phyloP scores from a whole-genome alignment of 2,797 vertebrate genomes.

The Chiroxiphia lanceolata region DNA sequence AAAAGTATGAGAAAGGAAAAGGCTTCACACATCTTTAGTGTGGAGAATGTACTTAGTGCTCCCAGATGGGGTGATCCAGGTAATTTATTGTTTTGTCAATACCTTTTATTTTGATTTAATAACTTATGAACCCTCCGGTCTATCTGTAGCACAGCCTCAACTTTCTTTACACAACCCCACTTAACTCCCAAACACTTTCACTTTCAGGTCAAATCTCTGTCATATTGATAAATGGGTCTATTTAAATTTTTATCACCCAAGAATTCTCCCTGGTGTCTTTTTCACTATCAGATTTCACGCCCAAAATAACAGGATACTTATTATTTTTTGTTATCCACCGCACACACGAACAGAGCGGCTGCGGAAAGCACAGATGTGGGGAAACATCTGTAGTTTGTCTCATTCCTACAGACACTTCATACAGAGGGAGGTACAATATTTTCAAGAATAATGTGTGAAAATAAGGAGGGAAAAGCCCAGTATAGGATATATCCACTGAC shows the following conservation, averaged over 20 bases:
- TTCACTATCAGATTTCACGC: conserved; percentile 60
- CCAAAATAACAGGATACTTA: conserved; percentile 55
- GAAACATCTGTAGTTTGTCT: not conserved
- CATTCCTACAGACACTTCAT: not conserved
- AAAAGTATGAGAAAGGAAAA: not conserved
- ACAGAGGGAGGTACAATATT: fast-evolving
- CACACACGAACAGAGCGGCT: not conserved
- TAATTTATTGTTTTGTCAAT: conserved; percentile 65
- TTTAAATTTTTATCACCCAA: conserved; percentile 68
- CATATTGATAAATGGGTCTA: conserved; percentile 68
- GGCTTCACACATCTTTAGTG: not conserved
- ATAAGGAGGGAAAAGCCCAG: not conserved
- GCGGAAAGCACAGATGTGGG: not conserved
- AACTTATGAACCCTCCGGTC: not conserved
- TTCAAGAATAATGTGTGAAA: not conserved
- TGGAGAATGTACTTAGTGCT: conserved; percentile 16
- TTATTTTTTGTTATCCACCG: conserved; percentile 30
- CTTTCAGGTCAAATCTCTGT: conserved; percentile 66
- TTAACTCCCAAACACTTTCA: conserved; percentile 62
- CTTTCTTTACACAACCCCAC: conserved; percentile 50
- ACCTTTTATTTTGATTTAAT: conserved; percentile 62
- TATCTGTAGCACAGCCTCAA: not conserved
- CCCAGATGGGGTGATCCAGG: not conserved
- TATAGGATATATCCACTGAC: not conserved
- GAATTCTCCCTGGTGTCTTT: conserved; percentile 58